These are phyloP conservation scores for Indri indri DNA, from an alignment of 2,113 vertebrate species.

Conservation along the genomic window DNA sequence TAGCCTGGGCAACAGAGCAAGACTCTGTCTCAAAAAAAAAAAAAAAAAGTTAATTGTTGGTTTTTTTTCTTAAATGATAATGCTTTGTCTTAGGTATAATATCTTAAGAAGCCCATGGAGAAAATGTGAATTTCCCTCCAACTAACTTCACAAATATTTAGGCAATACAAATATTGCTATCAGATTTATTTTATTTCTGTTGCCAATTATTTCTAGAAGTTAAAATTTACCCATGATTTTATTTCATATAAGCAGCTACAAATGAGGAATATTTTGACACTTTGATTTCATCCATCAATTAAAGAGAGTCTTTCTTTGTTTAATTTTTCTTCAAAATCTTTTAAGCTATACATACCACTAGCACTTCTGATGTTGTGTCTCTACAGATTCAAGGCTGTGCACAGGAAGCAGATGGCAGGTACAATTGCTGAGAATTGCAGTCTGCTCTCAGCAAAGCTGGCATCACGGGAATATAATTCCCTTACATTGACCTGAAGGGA, in stretches of 20 bases:
- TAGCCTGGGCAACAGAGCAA: too few species aligned
- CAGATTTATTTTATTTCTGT: not conserved
- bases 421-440: not conserved
- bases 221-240: not conserved
- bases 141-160: conserved; percentile 19
- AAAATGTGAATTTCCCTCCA: not conserved
- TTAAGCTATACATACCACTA: not conserved
- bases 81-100: not conserved
- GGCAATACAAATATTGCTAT: not conserved
- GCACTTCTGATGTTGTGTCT: not conserved
- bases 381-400: not conserved
- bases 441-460: not conserved
- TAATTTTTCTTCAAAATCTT: not conserved
- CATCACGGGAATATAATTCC: not conserved
- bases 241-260: not conserved
- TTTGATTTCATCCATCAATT: not conserved
- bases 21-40: too few species aligned
- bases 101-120: not conserved
- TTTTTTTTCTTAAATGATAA: not conserved
- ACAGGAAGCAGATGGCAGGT: not conserved
- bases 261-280: not conserved
- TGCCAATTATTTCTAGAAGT: not conserved
- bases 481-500: not conserved
- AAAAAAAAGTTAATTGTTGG: too few species aligned
- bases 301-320: not conserved